phyloP scores from a whole-genome alignment of 2,888 invertebrate species.

The Pterostichus niger region DNA sequence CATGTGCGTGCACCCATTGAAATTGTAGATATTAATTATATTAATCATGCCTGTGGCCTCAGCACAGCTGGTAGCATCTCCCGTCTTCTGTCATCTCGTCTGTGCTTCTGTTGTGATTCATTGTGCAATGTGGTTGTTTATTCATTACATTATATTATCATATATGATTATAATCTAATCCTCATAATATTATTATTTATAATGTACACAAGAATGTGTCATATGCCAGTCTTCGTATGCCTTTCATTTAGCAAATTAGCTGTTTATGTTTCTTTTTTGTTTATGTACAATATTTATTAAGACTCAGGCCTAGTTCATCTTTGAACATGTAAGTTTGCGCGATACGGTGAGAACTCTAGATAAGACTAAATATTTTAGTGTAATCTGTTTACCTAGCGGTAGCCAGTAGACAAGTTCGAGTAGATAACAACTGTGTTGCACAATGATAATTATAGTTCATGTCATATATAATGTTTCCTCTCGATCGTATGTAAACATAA shows the following conservation, averaged over 20 bases:
- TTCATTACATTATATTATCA: constrained; percentile 1
- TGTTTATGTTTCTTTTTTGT: constrained; percentile 15
- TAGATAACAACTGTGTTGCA: constrained; percentile 63
- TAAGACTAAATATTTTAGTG: constrained; percentile 51
- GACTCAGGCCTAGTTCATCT: constrained; percentile 37
- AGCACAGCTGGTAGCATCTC: constrained; percentile 38
- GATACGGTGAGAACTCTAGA: constrained; percentile 18
- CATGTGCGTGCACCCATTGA: neutral
- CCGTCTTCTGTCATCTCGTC: constrained; percentile 40
- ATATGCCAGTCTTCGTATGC: constrained; percentile 53
- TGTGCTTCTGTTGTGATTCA: constrained; percentile 63
- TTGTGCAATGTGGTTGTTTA: constrained; percentile 62
- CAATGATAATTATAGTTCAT: constrained; percentile 58
- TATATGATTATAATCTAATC: neutral
- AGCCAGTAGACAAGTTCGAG: neutral
- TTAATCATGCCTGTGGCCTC: constrained; percentile 2
- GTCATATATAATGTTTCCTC: constrained; percentile 46
- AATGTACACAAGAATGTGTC: constrained; percentile 43
- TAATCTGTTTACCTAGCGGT: constrained; percentile 40
- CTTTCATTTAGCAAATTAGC: constrained; percentile 47
- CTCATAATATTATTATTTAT: constrained; percentile 8
- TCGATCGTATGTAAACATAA: constrained; percentile 54
- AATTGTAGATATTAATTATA: constrained; percentile 20
- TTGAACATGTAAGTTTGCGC: neutral
- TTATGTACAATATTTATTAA: constrained; percentile 20